Base-by-base conservation (phyloP, 2,113 vertebrate species). In the Alosa alosa region DNA sequence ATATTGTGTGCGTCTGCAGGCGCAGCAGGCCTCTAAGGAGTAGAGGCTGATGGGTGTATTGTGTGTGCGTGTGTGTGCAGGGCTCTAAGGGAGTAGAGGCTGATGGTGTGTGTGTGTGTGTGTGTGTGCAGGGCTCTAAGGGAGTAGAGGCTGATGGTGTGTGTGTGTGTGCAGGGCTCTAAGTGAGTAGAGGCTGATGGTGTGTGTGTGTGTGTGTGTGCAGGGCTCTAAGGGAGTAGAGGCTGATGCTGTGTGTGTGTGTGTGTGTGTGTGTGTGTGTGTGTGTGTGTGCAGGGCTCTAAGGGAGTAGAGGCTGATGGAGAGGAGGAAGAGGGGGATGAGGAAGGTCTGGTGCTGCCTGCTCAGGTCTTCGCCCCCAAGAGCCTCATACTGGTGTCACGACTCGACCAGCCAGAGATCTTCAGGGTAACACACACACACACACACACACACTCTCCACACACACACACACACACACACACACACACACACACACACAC, bases 351-450 rank as follows among this genome's bases (percentile, higher is more conserved):
- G 93, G 98, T 99, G 94, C 97, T 96, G 6, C 98, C 98, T 88
- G 98, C 98, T 84, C 96, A 99, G 96, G 96, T 98, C 13, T 99
- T 99, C 95, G 96, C 97, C 93, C 98, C 98, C 86, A 99, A 99
- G 95, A 99, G 98, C 93, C 94, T 99, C 89, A 98, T 99, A 86
- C 94, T 99, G 83, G 98, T 99, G 55, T 99, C 98, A 92, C 96
- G 97, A 94, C 93, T 99, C 88, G 97, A 99, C 95, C 98, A 97
- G 93, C 97, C 97, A 10, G 98, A 99, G 95, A 98, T 99, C 93
- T 99, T 98, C 94, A 96, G 98, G 97, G 98, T 99, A 97, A 97
- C 39, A 0, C 25, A 47, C 22, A 83, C 31, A 68, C n/a, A 25
- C n/a, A 68, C 60, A 68, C 60, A 68, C 60, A 25, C 60, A 68